A percentile compares a stretch with the other conserved stretches of the same genome.
phyloP scores from a whole-genome alignment of 2,113 vertebrate species.

The Strix uralensis region DNA sequence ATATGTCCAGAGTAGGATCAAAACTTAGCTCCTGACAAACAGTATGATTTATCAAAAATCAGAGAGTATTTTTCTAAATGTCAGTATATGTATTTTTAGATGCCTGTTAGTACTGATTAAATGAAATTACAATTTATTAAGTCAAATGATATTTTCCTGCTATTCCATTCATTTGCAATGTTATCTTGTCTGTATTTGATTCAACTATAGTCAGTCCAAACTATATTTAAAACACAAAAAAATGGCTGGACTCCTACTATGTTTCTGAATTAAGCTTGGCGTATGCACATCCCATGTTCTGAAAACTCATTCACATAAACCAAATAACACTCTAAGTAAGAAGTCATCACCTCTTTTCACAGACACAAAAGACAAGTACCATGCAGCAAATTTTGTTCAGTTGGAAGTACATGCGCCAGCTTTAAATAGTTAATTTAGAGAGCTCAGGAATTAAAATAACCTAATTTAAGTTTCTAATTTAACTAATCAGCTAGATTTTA shows the following conservation, averaged over 20 bases:
- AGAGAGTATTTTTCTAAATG: background rate
- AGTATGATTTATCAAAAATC: background rate
- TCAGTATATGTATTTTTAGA: background rate
- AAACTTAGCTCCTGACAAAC: background rate
- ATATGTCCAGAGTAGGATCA: background rate
- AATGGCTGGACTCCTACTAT: background rate
- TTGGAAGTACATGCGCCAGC: background rate
- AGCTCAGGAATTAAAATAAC: background rate
- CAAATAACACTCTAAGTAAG: background rate
- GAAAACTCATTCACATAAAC: background rate
- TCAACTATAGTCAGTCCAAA: background rate
- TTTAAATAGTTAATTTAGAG: background rate
- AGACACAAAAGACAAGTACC: background rate
- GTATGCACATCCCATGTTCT: background rate
- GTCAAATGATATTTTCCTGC: background rate
- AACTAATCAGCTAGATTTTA: background rate
- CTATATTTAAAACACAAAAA: background rate
- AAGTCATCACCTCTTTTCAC: rapidly evolving
- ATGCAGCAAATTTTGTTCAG: background rate
- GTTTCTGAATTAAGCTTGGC: background rate
- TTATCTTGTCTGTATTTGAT: background rate
- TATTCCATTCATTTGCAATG: background rate
- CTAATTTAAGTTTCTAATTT: background rate
- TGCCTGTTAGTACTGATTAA: background rate
- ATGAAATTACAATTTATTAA: background rate